A percentile compares a stretch with the other conserved stretches of the same genome.
Evolutionary conservation across 2,797 vertebrate species (phyloP).

Genomic region (Masticophis lateralis): DNA sequence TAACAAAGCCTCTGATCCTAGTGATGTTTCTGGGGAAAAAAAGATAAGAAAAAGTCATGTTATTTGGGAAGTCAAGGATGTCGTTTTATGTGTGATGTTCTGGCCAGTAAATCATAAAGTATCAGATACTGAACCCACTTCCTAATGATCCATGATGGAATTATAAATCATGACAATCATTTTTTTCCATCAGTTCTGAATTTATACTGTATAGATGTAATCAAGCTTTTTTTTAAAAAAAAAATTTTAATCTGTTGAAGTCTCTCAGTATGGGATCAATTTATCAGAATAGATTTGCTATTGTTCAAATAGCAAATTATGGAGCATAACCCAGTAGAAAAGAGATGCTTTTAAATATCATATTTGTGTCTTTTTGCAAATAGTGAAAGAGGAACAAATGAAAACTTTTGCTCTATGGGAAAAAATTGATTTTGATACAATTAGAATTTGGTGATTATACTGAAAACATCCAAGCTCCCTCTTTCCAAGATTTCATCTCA

Average conservation of each 20-base stretch:
- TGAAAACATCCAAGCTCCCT: background rate
- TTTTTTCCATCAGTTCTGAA: background rate
- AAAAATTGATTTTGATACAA: conserved; percentile 1
- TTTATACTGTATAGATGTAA: background rate
- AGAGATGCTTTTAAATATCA: background rate
- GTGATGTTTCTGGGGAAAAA: background rate
- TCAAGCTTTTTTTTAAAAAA: background rate
- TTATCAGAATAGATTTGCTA: background rate
- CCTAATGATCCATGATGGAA: background rate
- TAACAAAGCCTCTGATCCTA: background rate
- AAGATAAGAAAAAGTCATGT: background rate
- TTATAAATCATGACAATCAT: background rate
- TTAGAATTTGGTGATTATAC: background rate
- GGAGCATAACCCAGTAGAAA: background rate
- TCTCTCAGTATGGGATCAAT: background rate
- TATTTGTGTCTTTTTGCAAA: background rate
- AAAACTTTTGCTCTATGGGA: background rate
- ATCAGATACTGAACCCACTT: background rate
- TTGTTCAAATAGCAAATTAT: background rate
- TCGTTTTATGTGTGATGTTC: background rate
- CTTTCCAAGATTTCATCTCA: conserved; percentile 11
- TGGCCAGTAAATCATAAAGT: background rate
- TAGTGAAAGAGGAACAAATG: background rate
- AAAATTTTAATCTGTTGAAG: background rate
- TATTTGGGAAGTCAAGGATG: background rate